A percentile compares a stretch with the other conserved stretches of the same genome.
Evolutionary conservation across 2,888 invertebrate species (phyloP).

Genomic region (Eilema caniola): DNA sequence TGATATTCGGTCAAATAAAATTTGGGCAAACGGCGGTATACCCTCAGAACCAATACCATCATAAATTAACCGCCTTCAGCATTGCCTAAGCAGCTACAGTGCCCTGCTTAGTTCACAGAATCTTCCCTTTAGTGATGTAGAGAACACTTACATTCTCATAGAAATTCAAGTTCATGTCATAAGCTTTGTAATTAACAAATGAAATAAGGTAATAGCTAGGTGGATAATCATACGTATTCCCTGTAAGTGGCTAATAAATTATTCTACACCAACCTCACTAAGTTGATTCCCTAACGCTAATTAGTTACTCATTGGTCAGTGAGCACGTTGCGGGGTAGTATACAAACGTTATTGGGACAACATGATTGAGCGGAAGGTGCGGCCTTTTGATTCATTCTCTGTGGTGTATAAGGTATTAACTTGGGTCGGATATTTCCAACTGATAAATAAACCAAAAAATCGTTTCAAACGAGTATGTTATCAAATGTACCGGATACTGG

Average conservation of each 20-base stretch:
- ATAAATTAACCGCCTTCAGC: too few relatives aligned
- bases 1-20: too few relatives aligned
- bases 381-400: slow-evolving; percentile 58
- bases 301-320: neutral
- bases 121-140: neutral
- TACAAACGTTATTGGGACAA: neutral
- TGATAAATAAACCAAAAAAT: slow-evolving; percentile 44
- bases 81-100: too few relatives aligned
- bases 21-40: too few relatives aligned
- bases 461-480: slow-evolving; percentile 40
- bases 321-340: neutral
- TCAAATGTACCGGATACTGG: slow-evolving; percentile 50
- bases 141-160: too few relatives aligned
- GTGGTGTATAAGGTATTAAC: slow-evolving; percentile 50
- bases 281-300: neutral
- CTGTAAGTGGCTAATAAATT: slow-evolving; percentile 6
- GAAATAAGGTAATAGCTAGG: neutral
- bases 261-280: neutral
- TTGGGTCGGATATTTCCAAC: slow-evolving; percentile 54
- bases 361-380: slow-evolving; percentile 41
- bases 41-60: too few relatives aligned
- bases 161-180: too few relatives aligned
- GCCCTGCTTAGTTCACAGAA: too few relatives aligned
- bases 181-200: neutral
- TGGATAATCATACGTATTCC: slow-evolving; percentile 1